Base-by-base conservation (phyloP, 1,140 invertebrate genomes). In the Bombus fervidus region DNA sequence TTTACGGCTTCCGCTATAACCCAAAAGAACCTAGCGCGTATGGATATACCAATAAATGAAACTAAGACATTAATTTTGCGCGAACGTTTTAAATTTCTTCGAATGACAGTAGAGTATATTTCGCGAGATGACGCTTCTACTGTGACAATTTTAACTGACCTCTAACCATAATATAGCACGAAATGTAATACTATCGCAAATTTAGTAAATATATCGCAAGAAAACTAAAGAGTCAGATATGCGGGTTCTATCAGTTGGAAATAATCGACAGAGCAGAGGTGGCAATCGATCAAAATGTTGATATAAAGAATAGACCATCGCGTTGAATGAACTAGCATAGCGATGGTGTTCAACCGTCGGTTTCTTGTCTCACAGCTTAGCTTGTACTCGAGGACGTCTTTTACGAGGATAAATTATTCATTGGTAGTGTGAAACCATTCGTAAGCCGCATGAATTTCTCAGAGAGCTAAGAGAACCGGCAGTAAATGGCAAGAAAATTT, bases 401-500 rank as follows among this genome's bases (percentile, higher is more conserved):
- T 39, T 22, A 28, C 39, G 53, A 47, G 68, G 31, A 80, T 72
- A 72, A 62, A 80, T 80, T 64, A 85, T 80, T 80, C 77, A 80
- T 71, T 25, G 37, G 12, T 8, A 18, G 13, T 25, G 31, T 18
- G 2, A n/a, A 12, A 25, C 37, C 64, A 64, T 22, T n/a, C 5
- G 41, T 62, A 25, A 64, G 25, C 43, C 18, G 15, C 37, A 28
- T 13, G 9, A 28, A 10, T 59, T 25, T 25, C 31, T 59, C 10
- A 18, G 12, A 9, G n/a, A 10, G 41, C n/a, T 22, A 47, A 47
- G 25, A n/a, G 47, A 18, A 9, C 6, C 5, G 22, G 31, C 25
- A 22, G 4, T 53, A 34, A 43, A 10, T 39, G 37, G 0, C 37
- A 25, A 41, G 18, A 75, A 15, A 6, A 57, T n/a, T 3, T 12